phyloP scores from a whole-genome alignment of 2,888 invertebrate species.

The Hirtodrosophila alboralis region DNA sequence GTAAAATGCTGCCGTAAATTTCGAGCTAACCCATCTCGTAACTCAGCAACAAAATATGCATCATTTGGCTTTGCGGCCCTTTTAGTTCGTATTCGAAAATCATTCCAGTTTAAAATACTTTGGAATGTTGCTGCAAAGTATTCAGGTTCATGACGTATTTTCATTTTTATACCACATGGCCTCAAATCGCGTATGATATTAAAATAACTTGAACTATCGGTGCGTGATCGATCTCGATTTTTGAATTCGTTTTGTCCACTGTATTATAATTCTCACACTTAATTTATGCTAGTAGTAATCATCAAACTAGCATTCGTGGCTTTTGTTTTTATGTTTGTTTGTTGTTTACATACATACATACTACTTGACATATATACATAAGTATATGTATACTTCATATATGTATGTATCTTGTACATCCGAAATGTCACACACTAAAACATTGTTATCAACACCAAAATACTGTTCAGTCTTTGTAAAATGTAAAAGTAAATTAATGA shows the following conservation, averaged over 20 bases:
- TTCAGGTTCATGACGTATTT: conserved; percentile 47
- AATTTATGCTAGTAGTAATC: conserved; percentile 7
- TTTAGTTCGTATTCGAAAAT: conserved; percentile 7
- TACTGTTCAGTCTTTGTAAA: not conserved
- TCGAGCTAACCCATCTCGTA: conserved; percentile 1
- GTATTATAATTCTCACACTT: conserved; percentile 11
- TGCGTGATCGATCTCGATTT: conserved; percentile 6
- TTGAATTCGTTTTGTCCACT: conserved; percentile 8
- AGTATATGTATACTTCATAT: not conserved
- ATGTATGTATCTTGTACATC: not conserved
- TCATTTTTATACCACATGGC: conserved; percentile 61
- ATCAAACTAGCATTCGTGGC: conserved; percentile 8
- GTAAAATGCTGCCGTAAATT: not conserved
- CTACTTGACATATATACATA: not conserved
- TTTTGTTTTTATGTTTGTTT: too few relatives aligned
- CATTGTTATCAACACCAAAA: conserved; percentile 9
- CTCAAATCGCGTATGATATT: conserved; percentile 22
- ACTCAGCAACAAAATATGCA: not conserved
- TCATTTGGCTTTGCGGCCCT: not conserved
- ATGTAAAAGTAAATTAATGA: conserved; percentile 14
- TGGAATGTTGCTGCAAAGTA: conserved; percentile 29
- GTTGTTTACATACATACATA: not conserved
- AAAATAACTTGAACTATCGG: conserved; percentile 9
- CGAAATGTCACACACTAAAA: not conserved
- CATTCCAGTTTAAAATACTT: conserved; percentile 25